Conservation (phyloP, 2,888 invertebrate genomes). For the Dermolepida albohirtum region DNA sequence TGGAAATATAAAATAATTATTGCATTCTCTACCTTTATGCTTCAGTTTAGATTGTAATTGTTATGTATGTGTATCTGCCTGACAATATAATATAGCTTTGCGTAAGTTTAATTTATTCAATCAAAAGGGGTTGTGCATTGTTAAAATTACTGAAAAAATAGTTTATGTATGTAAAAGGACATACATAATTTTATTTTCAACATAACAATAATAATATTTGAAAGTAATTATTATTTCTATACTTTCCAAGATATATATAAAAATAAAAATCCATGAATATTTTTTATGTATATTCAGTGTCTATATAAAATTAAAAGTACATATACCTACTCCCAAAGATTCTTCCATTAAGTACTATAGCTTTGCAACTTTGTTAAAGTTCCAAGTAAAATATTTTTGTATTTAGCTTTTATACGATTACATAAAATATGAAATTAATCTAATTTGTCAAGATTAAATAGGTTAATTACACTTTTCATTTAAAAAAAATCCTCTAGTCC, state of each 20-base stretch:
- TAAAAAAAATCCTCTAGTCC: slow-evolving; percentile 34
- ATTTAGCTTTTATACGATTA: slow-evolving; percentile 37
- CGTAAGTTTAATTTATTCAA: slow-evolving; percentile 6
- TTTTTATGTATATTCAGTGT: slow-evolving; percentile 18
- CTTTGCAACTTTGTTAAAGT: slow-evolving; percentile 19
- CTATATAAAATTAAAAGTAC: slow-evolving; percentile 25
- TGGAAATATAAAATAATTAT: slow-evolving; percentile 4
- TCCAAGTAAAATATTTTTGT: slow-evolving; percentile 35
- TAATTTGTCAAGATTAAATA: background rate
- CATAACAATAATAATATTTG: background rate
- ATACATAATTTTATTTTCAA: background rate
- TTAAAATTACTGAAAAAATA: background rate
- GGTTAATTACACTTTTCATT: slow-evolving; percentile 6
- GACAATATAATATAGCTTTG: slow-evolving; percentile 5
- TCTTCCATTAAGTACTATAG: slow-evolving; percentile 26
- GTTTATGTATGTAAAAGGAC: no score
- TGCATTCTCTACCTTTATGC: background rate
- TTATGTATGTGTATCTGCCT: slow-evolving; percentile 11
- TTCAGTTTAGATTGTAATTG: slow-evolving; percentile 18
- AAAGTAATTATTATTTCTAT: background rate
- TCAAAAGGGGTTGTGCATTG: slow-evolving; percentile 32
- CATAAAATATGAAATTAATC: slow-evolving; percentile 14
- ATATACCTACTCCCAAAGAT: background rate
- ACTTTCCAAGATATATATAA: no score
- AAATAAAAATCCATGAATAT: background rate